Conservation (phyloP, 2,888 invertebrate genomes). For the Thymelicus lineola region DNA sequence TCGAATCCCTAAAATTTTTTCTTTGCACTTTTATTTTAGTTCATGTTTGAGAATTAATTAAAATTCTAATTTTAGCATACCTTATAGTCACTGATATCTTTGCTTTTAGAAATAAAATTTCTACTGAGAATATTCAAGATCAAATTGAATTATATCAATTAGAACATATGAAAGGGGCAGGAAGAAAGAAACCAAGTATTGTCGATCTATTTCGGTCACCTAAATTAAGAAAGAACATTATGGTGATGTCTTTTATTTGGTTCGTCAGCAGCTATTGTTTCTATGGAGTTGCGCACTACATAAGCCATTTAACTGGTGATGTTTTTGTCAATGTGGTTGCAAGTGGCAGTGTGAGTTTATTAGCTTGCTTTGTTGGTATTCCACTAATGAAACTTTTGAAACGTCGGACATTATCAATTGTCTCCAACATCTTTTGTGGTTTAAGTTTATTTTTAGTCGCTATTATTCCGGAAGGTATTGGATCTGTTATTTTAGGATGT, state of each 20-base stretch:
- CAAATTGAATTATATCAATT: slow-evolving; percentile 67
- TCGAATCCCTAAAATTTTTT: no score
- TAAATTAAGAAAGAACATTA: slow-evolving; percentile 87
- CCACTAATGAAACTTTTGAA: slow-evolving; percentile 87
- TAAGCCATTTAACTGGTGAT: slow-evolving; percentile 90
- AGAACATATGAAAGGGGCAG: slow-evolving; percentile 47
- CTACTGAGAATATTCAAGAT: slow-evolving; percentile 68
- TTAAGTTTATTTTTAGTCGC: slow-evolving; percentile 86
- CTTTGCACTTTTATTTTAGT: no score
- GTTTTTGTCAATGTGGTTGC: slow-evolving; percentile 92
- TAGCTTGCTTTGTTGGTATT: slow-evolving; percentile 85
- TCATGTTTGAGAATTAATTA: no score
- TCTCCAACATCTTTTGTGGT: slow-evolving; percentile 84
- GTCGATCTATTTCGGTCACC: slow-evolving; percentile 88
- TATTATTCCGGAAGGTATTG: slow-evolving; percentile 73
- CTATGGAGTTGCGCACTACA: slow-evolving; percentile 92
- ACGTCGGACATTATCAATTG: slow-evolving; percentile 86
- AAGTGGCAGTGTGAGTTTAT: slow-evolving; percentile 86
- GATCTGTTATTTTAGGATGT: slow-evolving; percentile 86
- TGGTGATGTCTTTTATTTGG: slow-evolving; percentile 91
- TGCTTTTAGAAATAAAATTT: slow-evolving; percentile 66
- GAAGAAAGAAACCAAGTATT: slow-evolving; percentile 69
- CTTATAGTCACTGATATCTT: slow-evolving; percentile 3
- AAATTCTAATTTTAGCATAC: no score
- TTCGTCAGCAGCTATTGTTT: slow-evolving; percentile 89